Evolutionary conservation across 2,888 invertebrate species (phyloP).

Genomic region (Pomacea canaliculata): DNA sequence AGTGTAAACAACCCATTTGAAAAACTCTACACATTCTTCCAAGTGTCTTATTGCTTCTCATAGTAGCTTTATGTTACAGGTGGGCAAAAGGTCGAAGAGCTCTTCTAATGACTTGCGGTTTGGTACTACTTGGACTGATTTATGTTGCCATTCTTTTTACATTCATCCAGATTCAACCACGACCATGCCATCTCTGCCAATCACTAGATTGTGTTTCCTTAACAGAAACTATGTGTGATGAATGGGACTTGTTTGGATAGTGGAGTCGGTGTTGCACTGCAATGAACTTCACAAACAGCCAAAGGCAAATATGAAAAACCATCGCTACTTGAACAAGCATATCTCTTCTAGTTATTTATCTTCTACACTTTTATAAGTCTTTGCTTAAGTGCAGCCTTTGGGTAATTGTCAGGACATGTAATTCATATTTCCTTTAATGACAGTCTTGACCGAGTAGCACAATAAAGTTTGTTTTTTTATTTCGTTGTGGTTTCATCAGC

Average conservation of each 20-base stretch:
- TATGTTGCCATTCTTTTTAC: slow-evolving; percentile 1
- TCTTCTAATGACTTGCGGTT: neutral
- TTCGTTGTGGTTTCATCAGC: too few species aligned
- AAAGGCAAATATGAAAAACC: too few species aligned
- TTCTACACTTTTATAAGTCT: too few species aligned
- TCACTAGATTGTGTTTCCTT: slow-evolving; percentile 50
- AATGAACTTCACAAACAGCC: too few species aligned
- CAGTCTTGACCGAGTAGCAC: too few species aligned
- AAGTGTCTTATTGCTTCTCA: neutral
- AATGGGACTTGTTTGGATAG: slow-evolving; percentile 20
- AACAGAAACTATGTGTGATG: slow-evolving; percentile 44
- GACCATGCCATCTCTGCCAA: slow-evolving; percentile 41
- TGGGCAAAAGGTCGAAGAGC: neutral
- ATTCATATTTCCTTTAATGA: too few species aligned
- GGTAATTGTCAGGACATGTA: too few species aligned
- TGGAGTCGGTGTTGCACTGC: neutral
- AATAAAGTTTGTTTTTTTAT: too few species aligned
- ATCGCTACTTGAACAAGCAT: too few species aligned
- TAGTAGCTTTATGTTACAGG: neutral
- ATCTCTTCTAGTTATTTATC: too few species aligned
- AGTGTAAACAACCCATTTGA: too few species aligned
- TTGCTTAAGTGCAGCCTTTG: too few species aligned
- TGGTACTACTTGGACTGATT: slow-evolving; percentile 8
- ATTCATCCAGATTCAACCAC: slow-evolving; percentile 16
- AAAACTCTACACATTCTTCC: neutral